Evolutionary conservation across 2,888 invertebrate genomes (phyloP).

Genomic region (Sminthurides aquaticus): DNA sequence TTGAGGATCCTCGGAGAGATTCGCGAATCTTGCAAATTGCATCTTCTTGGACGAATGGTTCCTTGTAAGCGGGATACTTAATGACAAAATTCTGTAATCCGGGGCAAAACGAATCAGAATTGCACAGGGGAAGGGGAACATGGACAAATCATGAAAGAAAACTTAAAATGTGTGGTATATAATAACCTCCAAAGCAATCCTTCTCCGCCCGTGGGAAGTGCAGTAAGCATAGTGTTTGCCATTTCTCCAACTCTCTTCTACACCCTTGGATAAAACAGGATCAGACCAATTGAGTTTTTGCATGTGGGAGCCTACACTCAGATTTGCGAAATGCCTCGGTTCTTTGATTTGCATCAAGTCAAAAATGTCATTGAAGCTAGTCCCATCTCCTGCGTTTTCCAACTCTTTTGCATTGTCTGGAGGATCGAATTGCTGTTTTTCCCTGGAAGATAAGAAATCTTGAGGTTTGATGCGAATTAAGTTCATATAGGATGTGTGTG

Average conservation of each 20-base stretch:
- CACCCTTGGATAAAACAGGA: constrained; percentile 11
- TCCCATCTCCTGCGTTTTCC: constrained; percentile 7
- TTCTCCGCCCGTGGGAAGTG: constrained; percentile 22
- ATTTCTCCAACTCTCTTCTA: constrained; percentile 28
- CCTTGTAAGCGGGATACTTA: neutral
- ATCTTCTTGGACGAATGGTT: neutral
- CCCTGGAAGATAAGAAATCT: constrained; percentile 5
- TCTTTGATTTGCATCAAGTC: constrained; percentile 28
- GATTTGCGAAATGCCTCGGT: neutral
- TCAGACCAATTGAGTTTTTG: constrained; percentile 19
- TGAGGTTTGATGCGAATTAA: neutral
- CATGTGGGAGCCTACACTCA: constrained; percentile 28
- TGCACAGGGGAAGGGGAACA: too few relatives aligned
- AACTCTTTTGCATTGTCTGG: constrained; percentile 20
- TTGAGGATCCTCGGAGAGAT: too few relatives aligned
- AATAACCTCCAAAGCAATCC: constrained; percentile 31
- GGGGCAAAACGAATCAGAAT: too few relatives aligned
- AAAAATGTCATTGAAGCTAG: constrained; percentile 16
- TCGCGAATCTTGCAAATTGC: neutral
- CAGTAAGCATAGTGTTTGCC: constrained; percentile 36
- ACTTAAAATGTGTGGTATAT: neutral
- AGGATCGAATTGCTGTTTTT: constrained; percentile 15
- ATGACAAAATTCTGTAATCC: neutral
- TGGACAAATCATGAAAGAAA: neutral
- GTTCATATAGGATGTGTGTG: too few relatives aligned